Percentiles rank a stretch among this genome's conserved stretches.
These are phyloP conservation scores for Acanthopleura granulata DNA, from an alignment of 2,888 invertebrate species.

Conservation along the genomic window DNA sequence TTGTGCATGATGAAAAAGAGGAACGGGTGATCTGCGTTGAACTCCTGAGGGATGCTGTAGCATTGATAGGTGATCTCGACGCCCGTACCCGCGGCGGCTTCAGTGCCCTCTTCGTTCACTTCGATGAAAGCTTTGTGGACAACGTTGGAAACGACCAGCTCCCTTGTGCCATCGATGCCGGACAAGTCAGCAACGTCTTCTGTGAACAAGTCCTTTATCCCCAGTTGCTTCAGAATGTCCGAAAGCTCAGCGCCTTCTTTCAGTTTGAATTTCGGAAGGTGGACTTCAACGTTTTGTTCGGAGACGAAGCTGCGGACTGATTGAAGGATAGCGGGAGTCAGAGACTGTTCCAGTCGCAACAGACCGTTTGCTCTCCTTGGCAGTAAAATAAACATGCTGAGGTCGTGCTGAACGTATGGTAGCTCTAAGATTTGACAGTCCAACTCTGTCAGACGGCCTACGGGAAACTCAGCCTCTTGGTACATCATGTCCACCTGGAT, in stretches of 20 bases:
- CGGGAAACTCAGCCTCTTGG: constrained; percentile 77
- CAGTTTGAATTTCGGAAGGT: constrained; percentile 57
- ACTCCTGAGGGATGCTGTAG: constrained; percentile 26
- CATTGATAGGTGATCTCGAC: constrained; percentile 34
- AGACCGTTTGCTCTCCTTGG: constrained; percentile 53
- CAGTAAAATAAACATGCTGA: constrained; percentile 58
- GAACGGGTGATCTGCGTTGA: constrained; percentile 61
- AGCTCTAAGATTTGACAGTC: constrained; percentile 82
- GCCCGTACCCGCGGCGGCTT: constrained; percentile 32
- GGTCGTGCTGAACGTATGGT: constrained; percentile 73
- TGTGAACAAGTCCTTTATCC: constrained; percentile 56
- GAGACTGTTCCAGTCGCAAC: constrained; percentile 36
- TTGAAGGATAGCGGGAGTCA: constrained; percentile 25
- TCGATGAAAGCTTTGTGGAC: constrained; percentile 56
- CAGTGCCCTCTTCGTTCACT: constrained; percentile 59
- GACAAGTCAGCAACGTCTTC: constrained; percentile 55
- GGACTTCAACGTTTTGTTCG: constrained; percentile 29
- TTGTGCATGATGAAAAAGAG: constrained; percentile 55
- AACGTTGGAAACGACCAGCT: constrained; percentile 54
- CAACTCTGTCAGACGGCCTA: constrained; percentile 72
- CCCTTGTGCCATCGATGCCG: constrained; percentile 38
- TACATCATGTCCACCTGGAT: constrained; percentile 79
- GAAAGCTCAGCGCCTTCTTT: constrained; percentile 43
- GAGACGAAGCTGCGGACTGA: constrained; percentile 1
- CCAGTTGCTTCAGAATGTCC: constrained; percentile 41